Percentiles rank a stretch among this genome's conserved stretches.
phyloP scores from a whole-genome alignment of 2,797 vertebrate species.

The Halcyon badia region DNA sequence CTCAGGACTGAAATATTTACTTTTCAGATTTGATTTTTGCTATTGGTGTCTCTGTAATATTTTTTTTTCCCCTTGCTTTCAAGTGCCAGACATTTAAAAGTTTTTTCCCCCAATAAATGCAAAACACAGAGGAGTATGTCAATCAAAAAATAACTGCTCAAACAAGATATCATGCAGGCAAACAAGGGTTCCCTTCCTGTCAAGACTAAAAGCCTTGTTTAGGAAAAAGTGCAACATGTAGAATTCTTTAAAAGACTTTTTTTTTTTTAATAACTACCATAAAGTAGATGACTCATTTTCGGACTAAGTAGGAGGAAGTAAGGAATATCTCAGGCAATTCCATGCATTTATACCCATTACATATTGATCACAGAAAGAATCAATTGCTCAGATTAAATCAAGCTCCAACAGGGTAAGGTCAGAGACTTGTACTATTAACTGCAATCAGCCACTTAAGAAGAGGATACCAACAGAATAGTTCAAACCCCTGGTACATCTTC shows the following conservation, averaged over 20 bases:
- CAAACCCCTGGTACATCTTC: background rate
- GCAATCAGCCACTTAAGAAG: background rate
- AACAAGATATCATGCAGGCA: background rate
- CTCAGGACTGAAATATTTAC: slow-evolving; percentile 50
- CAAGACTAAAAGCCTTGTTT: background rate
- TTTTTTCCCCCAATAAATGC: background rate
- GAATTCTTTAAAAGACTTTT: background rate
- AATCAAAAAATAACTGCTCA: background rate
- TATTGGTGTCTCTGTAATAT: slow-evolving; percentile 52
- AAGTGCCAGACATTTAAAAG: background rate
- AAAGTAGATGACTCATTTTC: background rate
- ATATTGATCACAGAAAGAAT: slow-evolving; percentile 9
- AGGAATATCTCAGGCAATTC: background rate
- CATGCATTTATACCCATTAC: slow-evolving; percentile 21
- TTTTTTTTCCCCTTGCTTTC: slow-evolving; percentile 68
- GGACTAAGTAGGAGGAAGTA: background rate
- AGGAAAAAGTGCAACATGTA: background rate
- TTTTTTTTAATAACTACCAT: background rate
- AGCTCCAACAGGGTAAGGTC: slow-evolving; percentile 12
- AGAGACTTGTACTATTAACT: background rate
- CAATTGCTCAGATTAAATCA: slow-evolving; percentile 40
- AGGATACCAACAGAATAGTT: background rate
- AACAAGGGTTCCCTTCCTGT: background rate
- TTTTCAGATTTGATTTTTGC: slow-evolving; percentile 64
- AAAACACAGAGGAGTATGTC: background rate